Evolutionary conservation across 1,140 invertebrate species (phyloP).

Genomic region (Drosophila simulans): DNA sequence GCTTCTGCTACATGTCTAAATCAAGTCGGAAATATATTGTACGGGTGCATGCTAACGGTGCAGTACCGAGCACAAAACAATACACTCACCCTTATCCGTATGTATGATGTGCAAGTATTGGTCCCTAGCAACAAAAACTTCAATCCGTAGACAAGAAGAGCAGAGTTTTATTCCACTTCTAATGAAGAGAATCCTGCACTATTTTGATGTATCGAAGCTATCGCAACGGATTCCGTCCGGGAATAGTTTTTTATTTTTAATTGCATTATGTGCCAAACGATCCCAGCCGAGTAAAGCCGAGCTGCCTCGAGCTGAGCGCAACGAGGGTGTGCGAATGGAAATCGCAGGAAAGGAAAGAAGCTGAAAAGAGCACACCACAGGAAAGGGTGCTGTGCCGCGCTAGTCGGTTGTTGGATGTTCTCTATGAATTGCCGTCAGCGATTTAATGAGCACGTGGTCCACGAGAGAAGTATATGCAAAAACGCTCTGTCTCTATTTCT

Average conservation of each 20-base stretch:
- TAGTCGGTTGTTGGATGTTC: constrained; percentile 15
- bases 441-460: constrained; percentile 75
- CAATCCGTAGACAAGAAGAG: background rate
- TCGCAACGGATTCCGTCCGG: constrained; percentile 4
- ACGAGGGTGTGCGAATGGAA: constrained; percentile 15
- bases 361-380: constrained; percentile 1
- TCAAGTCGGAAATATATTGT: background rate
- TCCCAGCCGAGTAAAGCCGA: constrained; percentile 25
- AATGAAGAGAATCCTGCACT: constrained; percentile 11
- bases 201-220: constrained; percentile 14
- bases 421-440: constrained; percentile 50
- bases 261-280: constrained; percentile 25
- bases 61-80: constrained; percentile 6
- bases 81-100: constrained; percentile 3
- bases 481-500: constrained; percentile 23
- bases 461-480: constrained; percentile 62
- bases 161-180: constrained; percentile 25
- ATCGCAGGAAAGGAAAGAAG: background rate
- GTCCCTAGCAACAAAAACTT: constrained; percentile 19
- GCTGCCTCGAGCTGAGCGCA: background rate
- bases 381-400: constrained; percentile 24
- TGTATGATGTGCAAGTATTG: background rate
- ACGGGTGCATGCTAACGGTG: background rate
- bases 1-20: background rate
- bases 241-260: constrained; percentile 41